Evolutionary conservation across 2,797 vertebrate species (phyloP).

Genomic region (Chaetodon trifasciatus): DNA sequence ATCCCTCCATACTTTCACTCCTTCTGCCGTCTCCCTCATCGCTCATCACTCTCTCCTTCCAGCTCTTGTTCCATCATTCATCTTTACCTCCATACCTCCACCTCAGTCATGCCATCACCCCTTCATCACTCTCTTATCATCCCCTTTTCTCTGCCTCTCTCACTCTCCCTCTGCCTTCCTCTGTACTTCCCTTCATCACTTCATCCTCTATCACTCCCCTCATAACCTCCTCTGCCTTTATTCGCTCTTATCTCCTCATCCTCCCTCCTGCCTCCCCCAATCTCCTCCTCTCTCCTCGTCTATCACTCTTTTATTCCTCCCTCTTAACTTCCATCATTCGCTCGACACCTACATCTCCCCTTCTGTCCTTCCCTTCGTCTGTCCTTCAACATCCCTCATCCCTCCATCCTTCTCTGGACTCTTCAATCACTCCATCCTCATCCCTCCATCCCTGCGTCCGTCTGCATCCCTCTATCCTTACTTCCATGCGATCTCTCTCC

Average conservation of each 20-base stretch:
- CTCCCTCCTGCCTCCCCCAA: not conserved
- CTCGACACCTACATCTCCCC: not conserved
- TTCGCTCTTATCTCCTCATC: too few species aligned
- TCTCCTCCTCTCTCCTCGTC: not conserved
- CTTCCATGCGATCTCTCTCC: not conserved
- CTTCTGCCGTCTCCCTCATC: not conserved
- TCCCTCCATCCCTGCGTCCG: constrained; percentile 17
- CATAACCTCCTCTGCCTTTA: not conserved
- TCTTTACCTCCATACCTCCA: not conserved
- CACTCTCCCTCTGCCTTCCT: not conserved
- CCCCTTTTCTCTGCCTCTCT: too few species aligned
- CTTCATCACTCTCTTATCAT: not conserved
- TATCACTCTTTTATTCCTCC: not conserved
- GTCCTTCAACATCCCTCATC: not conserved
- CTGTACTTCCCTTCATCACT: not conserved
- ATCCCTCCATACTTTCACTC: not conserved
- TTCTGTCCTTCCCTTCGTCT: not conserved
- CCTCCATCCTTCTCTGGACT: not conserved
- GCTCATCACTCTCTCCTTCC: constrained; percentile 9
- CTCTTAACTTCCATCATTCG: not conserved
- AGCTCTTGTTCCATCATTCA: not conserved
- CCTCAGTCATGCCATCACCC: too few species aligned
- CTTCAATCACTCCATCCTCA: constrained; percentile 4
- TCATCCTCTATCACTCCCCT: not conserved
- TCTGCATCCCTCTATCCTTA: constrained; percentile 7